phyloP scores from a whole-genome alignment of 1,140 invertebrate genomes.

The Hestina assimilis region DNA sequence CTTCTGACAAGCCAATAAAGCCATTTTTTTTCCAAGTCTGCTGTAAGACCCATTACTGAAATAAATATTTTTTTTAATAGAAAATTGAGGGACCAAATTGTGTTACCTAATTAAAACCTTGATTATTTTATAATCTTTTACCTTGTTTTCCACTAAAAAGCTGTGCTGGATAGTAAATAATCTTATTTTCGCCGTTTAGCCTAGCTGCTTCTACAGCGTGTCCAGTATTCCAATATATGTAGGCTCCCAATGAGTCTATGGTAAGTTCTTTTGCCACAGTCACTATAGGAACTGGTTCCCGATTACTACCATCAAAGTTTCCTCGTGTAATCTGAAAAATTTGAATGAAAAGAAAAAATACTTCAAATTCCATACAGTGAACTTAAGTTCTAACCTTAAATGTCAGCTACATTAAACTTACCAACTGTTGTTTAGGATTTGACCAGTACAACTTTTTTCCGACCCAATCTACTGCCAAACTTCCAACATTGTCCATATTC shows the following conservation, averaged over 20 bases:
- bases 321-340: slow-evolving; percentile 60
- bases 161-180: slow-evolving; percentile 85
- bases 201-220: slow-evolving; percentile 88
- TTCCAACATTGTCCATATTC: slow-evolving; percentile 85
- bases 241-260: slow-evolving; percentile 89
- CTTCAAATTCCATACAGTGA: too few relatives aligned
- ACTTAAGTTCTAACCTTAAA: too few relatives aligned
- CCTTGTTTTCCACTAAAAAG: slow-evolving; percentile 89
- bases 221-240: slow-evolving; percentile 93
- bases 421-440: slow-evolving; percentile 88
- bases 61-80: slow-evolving; percentile 26
- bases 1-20: slow-evolving; percentile 90
- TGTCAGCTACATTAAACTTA: slow-evolving; percentile 70
- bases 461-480: slow-evolving; percentile 93
- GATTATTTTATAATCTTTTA: slow-evolving; percentile 38
- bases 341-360: too few relatives aligned
- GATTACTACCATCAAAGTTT: slow-evolving; percentile 67
- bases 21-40: slow-evolving; percentile 85
- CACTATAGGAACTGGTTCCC: slow-evolving; percentile 87
- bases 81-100: neutral
- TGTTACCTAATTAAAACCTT: neutral
- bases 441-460: slow-evolving; percentile 94
- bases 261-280: slow-evolving; percentile 88
- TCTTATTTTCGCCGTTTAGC: slow-evolving; percentile 87
- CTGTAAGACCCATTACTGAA: slow-evolving; percentile 88